These are phyloP conservation scores for Prunella strophiata DNA, from an alignment of 2,797 vertebrate genomes.

Conservation along the genomic window DNA sequence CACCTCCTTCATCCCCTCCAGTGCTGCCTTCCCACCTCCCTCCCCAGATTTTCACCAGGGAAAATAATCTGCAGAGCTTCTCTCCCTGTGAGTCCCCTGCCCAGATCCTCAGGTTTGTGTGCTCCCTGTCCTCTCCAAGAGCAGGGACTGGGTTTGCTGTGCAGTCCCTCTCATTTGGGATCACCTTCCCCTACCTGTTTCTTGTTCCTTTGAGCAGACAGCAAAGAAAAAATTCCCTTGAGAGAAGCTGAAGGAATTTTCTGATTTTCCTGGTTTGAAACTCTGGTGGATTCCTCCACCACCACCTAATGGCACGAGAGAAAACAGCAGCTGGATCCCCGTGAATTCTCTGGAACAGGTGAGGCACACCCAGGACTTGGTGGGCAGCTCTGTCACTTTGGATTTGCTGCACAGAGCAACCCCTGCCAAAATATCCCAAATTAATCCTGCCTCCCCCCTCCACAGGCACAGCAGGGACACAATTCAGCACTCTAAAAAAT, in stretches of 20 bases:
- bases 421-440: background rate
- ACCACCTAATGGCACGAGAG: background rate
- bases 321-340: background rate
- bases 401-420: background rate
- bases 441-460: background rate
- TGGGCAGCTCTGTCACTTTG: fast-evolving
- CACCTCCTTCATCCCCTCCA: background rate
- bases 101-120: background rate
- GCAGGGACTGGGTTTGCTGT: background rate
- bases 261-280: background rate
- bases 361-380: fast-evolving
- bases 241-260: background rate
- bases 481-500: background rate
- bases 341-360: fast-evolving
- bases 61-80: background rate
- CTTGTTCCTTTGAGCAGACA: background rate
- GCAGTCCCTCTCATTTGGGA: fast-evolving
- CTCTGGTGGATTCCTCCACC: background rate
- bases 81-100: background rate
- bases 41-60: background rate
- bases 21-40: background rate
- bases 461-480: background rate
- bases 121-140: background rate
- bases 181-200: fast-evolving
- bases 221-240: background rate